A percentile compares a stretch with the other conserved stretches of the same genome.
phyloP scores from a whole-genome alignment of 2,113 vertebrate species.

The Cnemophilus loriae region DNA sequence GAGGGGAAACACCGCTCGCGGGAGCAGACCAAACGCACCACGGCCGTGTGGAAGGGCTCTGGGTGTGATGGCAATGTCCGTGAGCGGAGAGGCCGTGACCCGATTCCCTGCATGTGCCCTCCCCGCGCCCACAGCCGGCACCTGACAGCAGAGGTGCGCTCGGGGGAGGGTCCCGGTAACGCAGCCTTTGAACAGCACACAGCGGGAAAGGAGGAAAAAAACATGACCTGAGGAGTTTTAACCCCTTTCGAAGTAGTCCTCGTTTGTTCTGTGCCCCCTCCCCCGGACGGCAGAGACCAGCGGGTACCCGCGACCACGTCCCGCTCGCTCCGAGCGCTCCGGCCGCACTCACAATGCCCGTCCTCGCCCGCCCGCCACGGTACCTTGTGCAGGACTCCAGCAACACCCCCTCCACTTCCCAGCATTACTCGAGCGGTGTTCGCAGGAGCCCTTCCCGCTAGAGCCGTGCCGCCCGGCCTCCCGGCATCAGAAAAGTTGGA shows the following conservation, averaged over 20 bases:
- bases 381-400: constrained; percentile 8
- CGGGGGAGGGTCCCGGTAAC: not conserved
- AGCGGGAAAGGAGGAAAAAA: not conserved
- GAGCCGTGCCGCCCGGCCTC: not conserved
- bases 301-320: not conserved
- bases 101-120: not conserved
- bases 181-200: not conserved
- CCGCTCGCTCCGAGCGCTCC: not conserved
- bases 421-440: not conserved
- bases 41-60: not conserved
- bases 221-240: not conserved
- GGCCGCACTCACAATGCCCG: not conserved
- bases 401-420: not conserved
- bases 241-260: not conserved
- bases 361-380: not conserved
- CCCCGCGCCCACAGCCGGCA: not conserved
- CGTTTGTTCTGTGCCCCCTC: not conserved
- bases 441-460: not conserved
- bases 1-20: not conserved
- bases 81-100: not conserved
- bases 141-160: not conserved
- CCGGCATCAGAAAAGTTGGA: constrained; percentile 17
- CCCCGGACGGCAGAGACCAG: not conserved
- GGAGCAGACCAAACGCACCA: not conserved
- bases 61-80: not conserved